Base-by-base conservation (phyloP, 1,140 invertebrate genomes). In the Ceratina japonica region DNA sequence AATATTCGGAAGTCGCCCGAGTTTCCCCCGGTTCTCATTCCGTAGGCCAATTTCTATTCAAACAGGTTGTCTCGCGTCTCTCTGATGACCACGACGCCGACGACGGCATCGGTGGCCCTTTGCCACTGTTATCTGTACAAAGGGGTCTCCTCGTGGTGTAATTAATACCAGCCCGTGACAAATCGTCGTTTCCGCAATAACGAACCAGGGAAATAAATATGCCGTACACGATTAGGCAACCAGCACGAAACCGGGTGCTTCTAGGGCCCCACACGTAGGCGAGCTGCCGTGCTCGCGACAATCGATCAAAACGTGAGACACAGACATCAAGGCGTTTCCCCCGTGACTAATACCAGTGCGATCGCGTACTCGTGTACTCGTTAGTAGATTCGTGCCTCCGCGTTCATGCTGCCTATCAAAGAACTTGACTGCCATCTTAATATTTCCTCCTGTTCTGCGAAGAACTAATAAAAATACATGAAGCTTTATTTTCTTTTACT, bases 111-210 rank as follows among this genome's bases (percentile, higher is more conserved):
- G 44, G 62, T 20, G 15, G 51, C 62, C 58, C 59, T 64, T 78
- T 54, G 58, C 16, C 58, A 24, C 59, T 18, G 31, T 64, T 72
- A 78, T 78, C 69, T 44, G 20, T n/a, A 44, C 69, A 56, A 76
- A 70, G 24, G 24, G 15, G 22, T 31, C 15, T 27, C 66, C 24
- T 13, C 24, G 5, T n/a, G 49, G 59, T 64, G 59, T 44, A 72
- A 78, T 78, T 78, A 78, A 78, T 78, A 78, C 68, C 59, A 44
- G 16, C 2, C 75, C 75, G 62, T 78, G 75, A 78, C 68, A 78
- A 78, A 78, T 78, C 20, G 69, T 64, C 51, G 59, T 72, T 78
- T 78, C 75, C 75, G 59, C 51, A 63, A 77, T 78, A 78, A 78
- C 75, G 59, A 54, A 7, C 69, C 54, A n/a, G 59, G n/a, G 54